Percentiles rank a stretch among this genome's conserved stretches.
These are phyloP conservation scores for Proisotoma minuta DNA, from an alignment of 2,888 invertebrate genomes.

Conservation along the genomic window DNA sequence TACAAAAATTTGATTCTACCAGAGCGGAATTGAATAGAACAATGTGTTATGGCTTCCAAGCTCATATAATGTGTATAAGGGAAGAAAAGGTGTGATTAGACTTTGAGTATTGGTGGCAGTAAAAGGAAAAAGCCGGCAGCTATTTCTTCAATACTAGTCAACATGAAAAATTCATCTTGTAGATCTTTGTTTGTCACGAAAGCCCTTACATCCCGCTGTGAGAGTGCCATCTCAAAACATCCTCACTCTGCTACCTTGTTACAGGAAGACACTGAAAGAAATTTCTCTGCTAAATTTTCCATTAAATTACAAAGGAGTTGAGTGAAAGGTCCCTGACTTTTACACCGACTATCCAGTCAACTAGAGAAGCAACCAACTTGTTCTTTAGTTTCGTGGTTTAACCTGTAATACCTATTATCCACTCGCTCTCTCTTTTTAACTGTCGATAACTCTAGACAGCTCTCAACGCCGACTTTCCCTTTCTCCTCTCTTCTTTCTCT, in stretches of 20 bases:
- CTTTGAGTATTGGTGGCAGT: no score
- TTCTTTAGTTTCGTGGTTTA: no score
- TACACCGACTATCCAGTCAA: background rate
- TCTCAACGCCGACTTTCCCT: no score
- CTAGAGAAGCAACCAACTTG: no score
- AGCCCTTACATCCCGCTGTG: conserved; percentile 25
- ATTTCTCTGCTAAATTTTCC: conserved; percentile 7
- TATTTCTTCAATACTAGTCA: conserved; percentile 17
- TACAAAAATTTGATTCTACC: background rate
- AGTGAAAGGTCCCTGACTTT: background rate
- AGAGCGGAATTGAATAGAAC: conserved; percentile 3
- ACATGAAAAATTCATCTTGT: conserved; percentile 46
- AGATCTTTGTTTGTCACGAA: conserved; percentile 46
- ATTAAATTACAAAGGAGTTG: conserved; percentile 12
- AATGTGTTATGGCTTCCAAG: conserved; percentile 7
- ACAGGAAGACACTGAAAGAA: background rate
- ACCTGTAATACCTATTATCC: background rate
- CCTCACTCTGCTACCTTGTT: background rate
- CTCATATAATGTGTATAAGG: background rate
- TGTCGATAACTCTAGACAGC: background rate
- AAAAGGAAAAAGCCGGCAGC: no score
- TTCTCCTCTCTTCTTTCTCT: no score
- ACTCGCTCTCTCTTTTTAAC: background rate
- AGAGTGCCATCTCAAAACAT: background rate
- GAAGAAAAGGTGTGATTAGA: background rate